Percentiles rank a stretch among this genome's conserved stretches.
Evolutionary conservation across 1,140 invertebrate genomes (phyloP).

Genomic region (Tigriopus japonicus): DNA sequence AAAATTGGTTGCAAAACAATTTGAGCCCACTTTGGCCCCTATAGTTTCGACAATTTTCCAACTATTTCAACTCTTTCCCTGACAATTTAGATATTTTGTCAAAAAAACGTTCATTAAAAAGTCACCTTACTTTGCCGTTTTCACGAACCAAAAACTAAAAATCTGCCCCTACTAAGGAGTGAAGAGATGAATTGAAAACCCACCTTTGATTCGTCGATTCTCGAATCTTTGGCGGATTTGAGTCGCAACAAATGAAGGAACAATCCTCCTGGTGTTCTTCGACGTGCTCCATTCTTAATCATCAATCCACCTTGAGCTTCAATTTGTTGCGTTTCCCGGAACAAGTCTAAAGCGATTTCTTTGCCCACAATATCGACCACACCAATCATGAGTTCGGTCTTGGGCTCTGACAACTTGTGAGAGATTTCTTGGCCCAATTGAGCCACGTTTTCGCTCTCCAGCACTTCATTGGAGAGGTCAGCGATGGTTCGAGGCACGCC

Average conservation of each 20-base stretch:
- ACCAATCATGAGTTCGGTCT: constrained; percentile 27
- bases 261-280: constrained; percentile 61
- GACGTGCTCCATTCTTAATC: constrained; percentile 54
- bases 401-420: constrained; percentile 6
- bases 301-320: constrained; percentile 63
- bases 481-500: neutral
- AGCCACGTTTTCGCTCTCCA: neutral
- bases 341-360: constrained; percentile 49
- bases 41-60: no score
- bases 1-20: no score
- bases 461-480: neutral
- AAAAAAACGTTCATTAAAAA: no score
- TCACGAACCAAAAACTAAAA: no score
- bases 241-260: constrained; percentile 59
- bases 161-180: no score
- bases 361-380: constrained; percentile 49
- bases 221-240: constrained; percentile 10
- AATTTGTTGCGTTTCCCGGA: constrained; percentile 52
- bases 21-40: no score
- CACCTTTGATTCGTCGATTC: neutral
- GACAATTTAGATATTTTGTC: no score
- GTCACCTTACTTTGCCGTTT: no score
- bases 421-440: neutral
- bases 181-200: neutral
- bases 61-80: no score